Evolutionary conservation across 2,888 invertebrate species (phyloP).

Genomic region (Xestia ashworthii): DNA sequence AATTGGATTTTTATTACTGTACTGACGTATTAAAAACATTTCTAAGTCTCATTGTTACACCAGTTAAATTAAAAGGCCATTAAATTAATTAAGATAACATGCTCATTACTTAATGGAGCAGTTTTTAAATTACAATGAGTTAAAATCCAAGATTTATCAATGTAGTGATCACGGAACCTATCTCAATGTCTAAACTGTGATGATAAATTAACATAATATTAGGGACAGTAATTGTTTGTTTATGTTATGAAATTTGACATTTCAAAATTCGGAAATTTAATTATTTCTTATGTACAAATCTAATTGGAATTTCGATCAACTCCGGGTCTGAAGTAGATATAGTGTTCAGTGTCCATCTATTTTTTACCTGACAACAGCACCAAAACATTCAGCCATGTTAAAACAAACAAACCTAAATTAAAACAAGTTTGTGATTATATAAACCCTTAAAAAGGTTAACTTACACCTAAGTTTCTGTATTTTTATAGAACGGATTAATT

Average conservation of each 20-base stretch:
- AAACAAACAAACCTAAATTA: conserved; percentile 56
- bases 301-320: background rate
- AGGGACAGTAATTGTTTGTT: conserved; percentile 37
- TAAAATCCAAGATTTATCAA: conserved; percentile 3
- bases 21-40: background rate
- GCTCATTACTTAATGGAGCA: background rate
- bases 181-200: no score
- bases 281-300: background rate
- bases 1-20: background rate
- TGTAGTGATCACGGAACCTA: background rate
- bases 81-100: background rate
- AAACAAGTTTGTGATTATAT: conserved; percentile 62
- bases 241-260: conserved; percentile 34
- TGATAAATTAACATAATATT: conserved; percentile 7
- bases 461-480: conserved; percentile 19
- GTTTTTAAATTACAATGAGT: background rate
- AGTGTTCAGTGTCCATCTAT: background rate
- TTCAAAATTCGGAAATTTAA: background rate
- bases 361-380: conserved; percentile 15
- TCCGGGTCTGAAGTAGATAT: background rate
- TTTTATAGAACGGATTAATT: conserved; percentile 13
- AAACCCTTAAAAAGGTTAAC: conserved; percentile 54
- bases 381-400: conserved; percentile 25
- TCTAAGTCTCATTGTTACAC: background rate
- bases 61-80: background rate